A percentile compares a stretch with the other conserved stretches of the same genome.
phyloP scores from a whole-genome alignment of 2,888 invertebrate genomes.

The Asteroscopus sphinx region DNA sequence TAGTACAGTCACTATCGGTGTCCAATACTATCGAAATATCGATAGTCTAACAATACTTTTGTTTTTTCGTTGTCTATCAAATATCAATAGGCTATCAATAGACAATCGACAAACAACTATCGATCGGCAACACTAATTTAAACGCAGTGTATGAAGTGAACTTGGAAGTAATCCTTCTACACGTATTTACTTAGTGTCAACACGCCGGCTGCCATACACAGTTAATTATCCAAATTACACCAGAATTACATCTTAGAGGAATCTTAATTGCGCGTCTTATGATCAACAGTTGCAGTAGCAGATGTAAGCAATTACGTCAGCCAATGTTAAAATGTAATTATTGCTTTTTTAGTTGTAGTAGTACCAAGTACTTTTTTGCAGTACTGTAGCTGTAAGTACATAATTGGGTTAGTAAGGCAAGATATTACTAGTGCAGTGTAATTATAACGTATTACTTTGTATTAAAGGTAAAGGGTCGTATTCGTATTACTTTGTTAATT shows the following conservation, averaged over 20 bases:
- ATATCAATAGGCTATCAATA: too few species aligned
- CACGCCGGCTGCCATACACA: conserved; percentile 25
- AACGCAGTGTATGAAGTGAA: neutral
- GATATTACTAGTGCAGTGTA: neutral
- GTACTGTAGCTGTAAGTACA: neutral
- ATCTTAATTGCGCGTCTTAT: conserved; percentile 47
- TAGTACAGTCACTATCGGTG: too few species aligned
- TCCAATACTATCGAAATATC: too few species aligned
- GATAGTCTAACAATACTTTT: too few species aligned
- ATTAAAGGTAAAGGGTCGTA: too few species aligned
- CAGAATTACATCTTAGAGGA: conserved; percentile 49
- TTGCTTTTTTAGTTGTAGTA: conserved; percentile 14
- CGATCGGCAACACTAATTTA: too few species aligned
- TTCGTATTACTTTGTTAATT: too few species aligned
- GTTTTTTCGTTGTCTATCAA: too few species aligned
- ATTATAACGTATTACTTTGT: too few species aligned
- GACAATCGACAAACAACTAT: too few species aligned
- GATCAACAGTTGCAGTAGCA: conserved; percentile 43
- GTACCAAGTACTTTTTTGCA: conserved; percentile 14
- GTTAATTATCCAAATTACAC: conserved; percentile 55
- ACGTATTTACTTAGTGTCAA: neutral
- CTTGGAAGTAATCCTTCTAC: conserved; percentile 16
- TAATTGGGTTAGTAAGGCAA: conserved; percentile 34
- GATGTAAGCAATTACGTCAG: conserved; percentile 50
- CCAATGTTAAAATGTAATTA: conserved; percentile 17